Conservation (phyloP, 2,797 vertebrate genomes). For the Pelochelys cantorii region DNA sequence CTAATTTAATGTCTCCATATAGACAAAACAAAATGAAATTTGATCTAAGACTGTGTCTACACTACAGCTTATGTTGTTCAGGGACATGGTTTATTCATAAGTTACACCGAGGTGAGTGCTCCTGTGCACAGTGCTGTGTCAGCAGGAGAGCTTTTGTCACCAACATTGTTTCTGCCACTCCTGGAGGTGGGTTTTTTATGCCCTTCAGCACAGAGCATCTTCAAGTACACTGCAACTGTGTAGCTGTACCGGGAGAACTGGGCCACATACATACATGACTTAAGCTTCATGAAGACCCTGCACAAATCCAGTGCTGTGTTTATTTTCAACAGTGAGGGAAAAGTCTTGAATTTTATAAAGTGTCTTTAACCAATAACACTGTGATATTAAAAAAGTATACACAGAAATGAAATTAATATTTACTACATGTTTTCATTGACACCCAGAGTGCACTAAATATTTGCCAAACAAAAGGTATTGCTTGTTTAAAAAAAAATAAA, state of each 20-base stretch:
- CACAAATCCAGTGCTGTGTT: slow-evolving; percentile 51
- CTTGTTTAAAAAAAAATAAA: too few species aligned
- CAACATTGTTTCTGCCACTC: too few species aligned
- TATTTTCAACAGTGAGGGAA: slow-evolving; percentile 36
- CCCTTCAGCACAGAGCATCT: background rate
- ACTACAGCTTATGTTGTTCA: too few species aligned
- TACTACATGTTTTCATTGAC: background rate
- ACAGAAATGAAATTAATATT: background rate
- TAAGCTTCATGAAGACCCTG: slow-evolving; percentile 28
- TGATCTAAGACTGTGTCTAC: background rate
- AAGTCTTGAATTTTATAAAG: slow-evolving; percentile 56
- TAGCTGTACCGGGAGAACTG: too few species aligned
- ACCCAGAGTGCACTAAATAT: background rate
- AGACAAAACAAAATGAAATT: slow-evolving; percentile 17
- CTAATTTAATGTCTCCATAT: slow-evolving; percentile 11
- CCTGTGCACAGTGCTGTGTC: too few species aligned
- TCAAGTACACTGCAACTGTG: too few species aligned
- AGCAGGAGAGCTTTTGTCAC: too few species aligned
- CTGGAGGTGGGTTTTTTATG: background rate
- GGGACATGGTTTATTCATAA: too few species aligned
- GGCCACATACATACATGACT: too few species aligned
- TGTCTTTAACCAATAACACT: background rate
- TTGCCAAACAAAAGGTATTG: background rate
- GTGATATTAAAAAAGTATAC: background rate
- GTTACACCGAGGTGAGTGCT: too few species aligned